Conservation (phyloP, 2,113 vertebrate species). For the Tragelaphus buxtoni region DNA sequence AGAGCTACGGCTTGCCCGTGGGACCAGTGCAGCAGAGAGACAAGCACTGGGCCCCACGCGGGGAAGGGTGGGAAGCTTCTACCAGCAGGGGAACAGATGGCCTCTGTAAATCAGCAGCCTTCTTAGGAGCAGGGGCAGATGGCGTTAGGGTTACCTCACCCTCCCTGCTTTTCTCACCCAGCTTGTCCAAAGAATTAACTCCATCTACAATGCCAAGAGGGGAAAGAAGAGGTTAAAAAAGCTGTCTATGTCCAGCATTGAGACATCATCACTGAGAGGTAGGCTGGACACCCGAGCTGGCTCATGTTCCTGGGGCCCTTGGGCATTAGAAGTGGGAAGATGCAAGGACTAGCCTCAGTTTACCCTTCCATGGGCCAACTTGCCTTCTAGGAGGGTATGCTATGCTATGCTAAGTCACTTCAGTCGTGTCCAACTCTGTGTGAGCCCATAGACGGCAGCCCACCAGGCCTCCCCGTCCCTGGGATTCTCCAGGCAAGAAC, state of each 20-base stretch:
- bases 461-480: too few species aligned
- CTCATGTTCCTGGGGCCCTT: background rate
- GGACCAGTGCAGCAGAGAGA: background rate
- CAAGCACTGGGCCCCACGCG: fast-evolving
- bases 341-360: background rate
- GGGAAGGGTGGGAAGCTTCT: background rate
- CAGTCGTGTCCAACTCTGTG: too few species aligned
- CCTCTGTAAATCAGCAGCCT: background rate
- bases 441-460: too few species aligned
- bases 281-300: conserved; percentile 12
- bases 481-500: too few species aligned
- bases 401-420: too few species aligned
- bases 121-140: background rate
- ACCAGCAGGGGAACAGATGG: background rate
- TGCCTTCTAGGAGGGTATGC: background rate
- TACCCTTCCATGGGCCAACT: background rate
- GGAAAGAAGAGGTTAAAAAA: conserved; percentile 99
- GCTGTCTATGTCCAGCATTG: conserved; percentile 92
- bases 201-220: conserved; percentile 97
- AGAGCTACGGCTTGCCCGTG: background rate
- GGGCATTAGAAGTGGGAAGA: background rate
- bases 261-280: conserved; percentile 95
- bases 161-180: conserved; percentile 72
- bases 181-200: conserved; percentile 99
- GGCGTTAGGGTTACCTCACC: background rate